Evolutionary conservation across 2,113 vertebrate species (phyloP).

Genomic region (Lamprologus tigripictilis): DNA sequence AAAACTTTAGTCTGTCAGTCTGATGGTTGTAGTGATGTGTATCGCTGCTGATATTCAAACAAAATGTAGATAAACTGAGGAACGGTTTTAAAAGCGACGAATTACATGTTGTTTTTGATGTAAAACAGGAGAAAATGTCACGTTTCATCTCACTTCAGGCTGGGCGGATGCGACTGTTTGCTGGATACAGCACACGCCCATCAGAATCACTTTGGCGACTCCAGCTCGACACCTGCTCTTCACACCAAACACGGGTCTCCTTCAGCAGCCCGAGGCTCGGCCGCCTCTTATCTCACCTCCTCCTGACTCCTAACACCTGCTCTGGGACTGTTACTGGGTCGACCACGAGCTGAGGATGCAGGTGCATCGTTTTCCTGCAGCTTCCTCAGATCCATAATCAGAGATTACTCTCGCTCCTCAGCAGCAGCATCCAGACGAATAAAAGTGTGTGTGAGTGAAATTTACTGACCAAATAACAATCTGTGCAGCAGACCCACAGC

Average conservation of each 20-base stretch:
- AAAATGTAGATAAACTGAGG: not conserved
- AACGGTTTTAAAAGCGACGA: accelerated
- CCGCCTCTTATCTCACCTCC: not conserved
- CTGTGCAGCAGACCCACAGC: not conserved
- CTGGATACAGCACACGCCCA: not conserved
- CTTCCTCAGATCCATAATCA: not conserved
- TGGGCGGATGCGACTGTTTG: not conserved
- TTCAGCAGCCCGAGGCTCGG: not conserved
- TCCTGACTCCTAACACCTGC: not conserved
- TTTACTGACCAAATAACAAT: not conserved
- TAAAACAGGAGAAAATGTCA: not conserved
- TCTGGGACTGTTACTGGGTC: not conserved
- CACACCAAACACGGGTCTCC: not conserved
- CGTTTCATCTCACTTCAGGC: not conserved
- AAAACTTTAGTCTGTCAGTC: not conserved
- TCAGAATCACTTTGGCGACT: accelerated
- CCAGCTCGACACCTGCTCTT: not conserved
- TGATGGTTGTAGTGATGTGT: not conserved
- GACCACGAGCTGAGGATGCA: accelerated
- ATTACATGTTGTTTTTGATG: not conserved
- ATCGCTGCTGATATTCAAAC: not conserved
- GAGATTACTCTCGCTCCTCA: not conserved
- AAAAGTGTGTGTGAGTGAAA: not conserved
- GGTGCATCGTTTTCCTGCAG: not conserved
- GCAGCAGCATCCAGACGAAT: not conserved